These are phyloP conservation scores for Heliconius hewitsoni DNA, from an alignment of 1,140 invertebrate genomes.

Conservation along the genomic window DNA sequence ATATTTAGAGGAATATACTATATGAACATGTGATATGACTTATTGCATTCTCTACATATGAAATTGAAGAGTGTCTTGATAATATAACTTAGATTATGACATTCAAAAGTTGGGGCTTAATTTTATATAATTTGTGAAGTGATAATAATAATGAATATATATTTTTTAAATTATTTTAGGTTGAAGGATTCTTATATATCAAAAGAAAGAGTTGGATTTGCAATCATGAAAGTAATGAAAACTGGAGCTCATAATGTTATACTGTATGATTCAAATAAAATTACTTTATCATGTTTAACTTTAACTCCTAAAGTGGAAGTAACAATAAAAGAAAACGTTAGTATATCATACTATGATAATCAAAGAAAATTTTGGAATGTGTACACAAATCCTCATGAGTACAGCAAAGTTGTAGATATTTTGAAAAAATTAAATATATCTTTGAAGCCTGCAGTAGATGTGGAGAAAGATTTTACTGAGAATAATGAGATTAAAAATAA, in stretches of 20 bases:
- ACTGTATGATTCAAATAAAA: conserved; percentile 69
- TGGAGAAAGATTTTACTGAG: conserved; percentile 20
- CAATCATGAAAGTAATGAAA: conserved; percentile 62
- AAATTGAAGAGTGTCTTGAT: background rate
- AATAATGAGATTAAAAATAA: conserved; percentile 36
- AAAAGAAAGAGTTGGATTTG: conserved; percentile 66
- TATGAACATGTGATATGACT: no score
- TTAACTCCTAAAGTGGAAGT: conserved; percentile 53
- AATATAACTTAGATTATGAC: no score
- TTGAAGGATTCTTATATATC: conserved; percentile 53
- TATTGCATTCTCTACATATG: no score
- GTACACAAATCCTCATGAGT: conserved; percentile 55
- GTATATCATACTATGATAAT: conserved; percentile 68
- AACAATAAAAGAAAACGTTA: conserved; percentile 54
- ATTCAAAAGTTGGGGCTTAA: no score
- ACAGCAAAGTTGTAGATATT: conserved; percentile 53
- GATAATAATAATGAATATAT: background rate
- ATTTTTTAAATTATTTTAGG: conserved; percentile 48
- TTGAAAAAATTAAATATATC: conserved; percentile 50
- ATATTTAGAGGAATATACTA: no score
- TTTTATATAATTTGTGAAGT: background rate
- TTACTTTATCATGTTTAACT: conserved; percentile 58
- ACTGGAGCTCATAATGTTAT: conserved; percentile 56
- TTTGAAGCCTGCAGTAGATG: conserved; percentile 36
- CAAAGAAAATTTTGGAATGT: conserved; percentile 65